These are phyloP conservation scores for Uria aalge DNA, from an alignment of 2,113 vertebrate genomes.

Conservation along the genomic window DNA sequence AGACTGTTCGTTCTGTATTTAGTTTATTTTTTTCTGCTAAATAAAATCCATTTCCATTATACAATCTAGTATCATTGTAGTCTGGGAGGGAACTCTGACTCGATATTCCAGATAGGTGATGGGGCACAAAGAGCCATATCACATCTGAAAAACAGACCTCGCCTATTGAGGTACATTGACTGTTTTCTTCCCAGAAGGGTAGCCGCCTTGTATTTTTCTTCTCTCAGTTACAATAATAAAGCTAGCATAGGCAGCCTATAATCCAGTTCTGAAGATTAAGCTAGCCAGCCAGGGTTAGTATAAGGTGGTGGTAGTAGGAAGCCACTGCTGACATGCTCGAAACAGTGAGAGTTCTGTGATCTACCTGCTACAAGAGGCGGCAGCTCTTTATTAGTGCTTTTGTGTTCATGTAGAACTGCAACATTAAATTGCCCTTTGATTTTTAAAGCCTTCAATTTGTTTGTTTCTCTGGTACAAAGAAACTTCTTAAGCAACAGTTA, in stretches of 20 bases:
- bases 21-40: neutral
- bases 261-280: slow-evolving; percentile 17
- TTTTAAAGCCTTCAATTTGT: slow-evolving; percentile 65
- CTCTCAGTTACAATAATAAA: neutral
- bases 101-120: fast-evolving
- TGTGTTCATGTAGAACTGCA: slow-evolving; percentile 1
- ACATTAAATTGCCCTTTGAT: slow-evolving; percentile 63
- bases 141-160: neutral
- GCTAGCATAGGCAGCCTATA: neutral
- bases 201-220: neutral
- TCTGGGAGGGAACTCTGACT: neutral
- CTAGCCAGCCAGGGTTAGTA: neutral
- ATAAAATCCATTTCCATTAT: neutral
- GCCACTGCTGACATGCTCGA: neutral
- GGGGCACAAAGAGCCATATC: neutral
- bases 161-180: neutral
- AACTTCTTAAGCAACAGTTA: slow-evolving; percentile 62
- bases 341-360: slow-evolving; percentile 41
- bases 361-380: slow-evolving; percentile 20
- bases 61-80: neutral
- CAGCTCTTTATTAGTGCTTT: slow-evolving; percentile 21
- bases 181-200: neutral
- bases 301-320: neutral
- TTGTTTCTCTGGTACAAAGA: slow-evolving; percentile 59
- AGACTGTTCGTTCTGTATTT: neutral